Evolutionary conservation across 1,140 invertebrate genomes (phyloP).

Genomic region (Drosophila gunungcola): DNA sequence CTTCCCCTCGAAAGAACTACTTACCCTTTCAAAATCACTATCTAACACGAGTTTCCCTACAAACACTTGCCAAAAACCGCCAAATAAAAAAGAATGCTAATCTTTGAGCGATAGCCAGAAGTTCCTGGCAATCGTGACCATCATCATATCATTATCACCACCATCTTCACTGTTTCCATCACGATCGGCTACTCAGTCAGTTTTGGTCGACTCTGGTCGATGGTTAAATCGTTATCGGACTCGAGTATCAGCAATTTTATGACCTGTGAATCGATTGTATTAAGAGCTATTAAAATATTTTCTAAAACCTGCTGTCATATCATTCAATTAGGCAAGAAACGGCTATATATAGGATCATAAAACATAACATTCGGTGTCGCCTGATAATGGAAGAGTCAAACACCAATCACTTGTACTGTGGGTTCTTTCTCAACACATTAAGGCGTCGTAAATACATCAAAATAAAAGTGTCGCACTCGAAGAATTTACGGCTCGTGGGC

Average conservation of each 20-base stretch:
- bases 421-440: conserved; percentile 65
- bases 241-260: conserved; percentile 66
- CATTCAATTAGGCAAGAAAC: conserved; percentile 82
- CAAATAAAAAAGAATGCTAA: conserved; percentile 11
- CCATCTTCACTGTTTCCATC: conserved; percentile 18
- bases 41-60: conserved; percentile 14
- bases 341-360: conserved; percentile 78
- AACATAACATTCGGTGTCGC: conserved; percentile 67
- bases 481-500: conserved; percentile 57
- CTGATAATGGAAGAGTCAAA: conserved; percentile 69
- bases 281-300: conserved; percentile 83
- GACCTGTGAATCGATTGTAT: conserved; percentile 80
- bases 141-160: conserved; percentile 19
- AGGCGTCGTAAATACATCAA: conserved; percentile 76
- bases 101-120: conserved; percentile 39
- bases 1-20: conserved; percentile 8
- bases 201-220: conserved; percentile 29
- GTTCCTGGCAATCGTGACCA: conserved; percentile 28
- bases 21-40: not conserved
- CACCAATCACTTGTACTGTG: conserved; percentile 37
- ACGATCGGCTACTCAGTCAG: conserved; percentile 29
- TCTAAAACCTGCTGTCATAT: conserved; percentile 80
- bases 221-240: conserved; percentile 49
- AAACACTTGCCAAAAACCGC: conserved; percentile 18
- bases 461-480: conserved; percentile 74